Percentiles rank a stretch among this genome's conserved stretches.
phyloP scores from a whole-genome alignment of 2,888 invertebrate species.

The Leucozona laternaria region DNA sequence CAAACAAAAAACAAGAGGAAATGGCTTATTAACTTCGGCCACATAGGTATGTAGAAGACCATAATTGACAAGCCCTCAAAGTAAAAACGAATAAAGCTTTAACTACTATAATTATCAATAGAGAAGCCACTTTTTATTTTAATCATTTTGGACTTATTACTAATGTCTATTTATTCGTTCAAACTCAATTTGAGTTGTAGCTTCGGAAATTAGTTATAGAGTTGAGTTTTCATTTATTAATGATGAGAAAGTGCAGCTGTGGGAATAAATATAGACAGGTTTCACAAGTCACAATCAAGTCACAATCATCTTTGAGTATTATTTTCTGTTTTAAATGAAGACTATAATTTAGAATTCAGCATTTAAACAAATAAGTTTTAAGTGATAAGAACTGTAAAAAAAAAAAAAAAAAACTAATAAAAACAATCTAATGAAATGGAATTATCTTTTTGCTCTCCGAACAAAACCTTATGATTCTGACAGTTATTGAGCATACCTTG shows the following conservation, averaged over 20 bases:
- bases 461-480: too few species aligned
- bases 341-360: too few species aligned
- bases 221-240: neutral
- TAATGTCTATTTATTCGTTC: neutral
- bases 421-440: too few species aligned
- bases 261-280: too few species aligned
- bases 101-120: neutral
- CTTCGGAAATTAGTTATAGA: neutral
- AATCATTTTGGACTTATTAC: neutral
- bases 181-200: neutral
- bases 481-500: too few species aligned
- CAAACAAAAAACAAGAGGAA: conserved; percentile 7
- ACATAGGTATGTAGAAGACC: neutral
- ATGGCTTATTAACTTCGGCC: neutral
- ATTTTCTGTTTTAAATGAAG: too few species aligned
- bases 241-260: neutral
- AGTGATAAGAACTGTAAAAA: too few species aligned
- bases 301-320: too few species aligned
- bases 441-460: too few species aligned
- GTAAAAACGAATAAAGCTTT: neutral
- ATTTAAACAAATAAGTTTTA: too few species aligned
- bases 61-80: conserved; percentile 14
- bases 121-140: neutral
- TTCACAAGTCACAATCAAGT: too few species aligned
- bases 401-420: too few species aligned